These are phyloP conservation scores for Diploptera punctata DNA, from an alignment of 2,888 invertebrate genomes.

Conservation along the genomic window DNA sequence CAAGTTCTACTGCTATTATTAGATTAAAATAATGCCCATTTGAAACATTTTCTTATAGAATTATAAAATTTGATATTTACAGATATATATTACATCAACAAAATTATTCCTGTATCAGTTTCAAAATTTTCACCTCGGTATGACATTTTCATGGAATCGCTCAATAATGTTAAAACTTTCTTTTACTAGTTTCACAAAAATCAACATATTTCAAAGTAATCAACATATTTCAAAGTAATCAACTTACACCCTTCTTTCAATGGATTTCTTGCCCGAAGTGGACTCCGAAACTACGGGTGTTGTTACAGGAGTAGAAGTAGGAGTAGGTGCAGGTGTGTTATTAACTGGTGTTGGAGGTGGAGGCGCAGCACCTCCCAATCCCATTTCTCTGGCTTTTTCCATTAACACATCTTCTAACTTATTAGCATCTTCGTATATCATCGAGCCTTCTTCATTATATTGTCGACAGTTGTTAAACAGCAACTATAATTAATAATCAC, in stretches of 20 bases:
- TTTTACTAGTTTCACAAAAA: too few relatives aligned
- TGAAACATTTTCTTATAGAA: too few relatives aligned
- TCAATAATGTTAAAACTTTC: too few relatives aligned
- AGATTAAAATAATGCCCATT: too few relatives aligned
- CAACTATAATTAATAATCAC: slow-evolving; percentile 65
- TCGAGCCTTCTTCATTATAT: slow-evolving; percentile 96
- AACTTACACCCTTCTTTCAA: slow-evolving; percentile 10
- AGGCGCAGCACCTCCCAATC: slow-evolving; percentile 53
- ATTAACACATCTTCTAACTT: slow-evolving; percentile 83
- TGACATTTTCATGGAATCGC: too few relatives aligned
- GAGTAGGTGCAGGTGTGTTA: not conserved
- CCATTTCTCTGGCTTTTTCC: slow-evolving; percentile 80
- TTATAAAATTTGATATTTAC: too few relatives aligned
- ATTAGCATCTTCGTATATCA: slow-evolving; percentile 94
- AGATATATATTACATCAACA: too few relatives aligned
- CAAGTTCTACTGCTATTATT: too few relatives aligned
- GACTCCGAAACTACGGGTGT: not conserved
- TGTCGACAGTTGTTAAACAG: slow-evolving; percentile 98
- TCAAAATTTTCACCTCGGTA: too few relatives aligned
- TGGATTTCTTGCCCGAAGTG: not conserved
- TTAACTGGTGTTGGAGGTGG: not conserved
- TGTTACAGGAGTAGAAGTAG: not conserved
- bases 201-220: too few relatives aligned
- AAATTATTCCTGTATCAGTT: too few relatives aligned
- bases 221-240: too few relatives aligned